Conservation (phyloP, 2,888 invertebrate genomes). For the Archips xylosteana region DNA sequence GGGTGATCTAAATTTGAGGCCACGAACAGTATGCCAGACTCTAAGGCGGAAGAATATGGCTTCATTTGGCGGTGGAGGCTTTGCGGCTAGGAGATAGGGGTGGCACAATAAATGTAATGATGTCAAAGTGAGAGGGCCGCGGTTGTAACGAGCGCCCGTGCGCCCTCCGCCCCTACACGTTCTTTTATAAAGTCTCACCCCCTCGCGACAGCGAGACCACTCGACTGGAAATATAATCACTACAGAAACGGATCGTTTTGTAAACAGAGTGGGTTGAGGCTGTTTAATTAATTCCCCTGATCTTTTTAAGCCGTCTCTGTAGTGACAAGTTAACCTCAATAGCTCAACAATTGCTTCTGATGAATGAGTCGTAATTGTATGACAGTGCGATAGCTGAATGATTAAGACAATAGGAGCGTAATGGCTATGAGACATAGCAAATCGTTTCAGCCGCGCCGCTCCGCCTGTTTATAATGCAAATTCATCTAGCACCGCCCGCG, state of each 20-base stretch:
- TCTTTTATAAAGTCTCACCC: conserved; percentile 72
- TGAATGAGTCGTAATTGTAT: conserved; percentile 34
- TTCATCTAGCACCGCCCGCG: conserved; percentile 54
- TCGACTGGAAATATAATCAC: conserved; percentile 80
- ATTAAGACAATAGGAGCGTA: conserved; percentile 39
- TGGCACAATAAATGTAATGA: conserved; percentile 73
- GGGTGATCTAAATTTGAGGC: conserved; percentile 42
- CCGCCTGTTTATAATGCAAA: conserved; percentile 71
- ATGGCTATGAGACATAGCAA: conserved; percentile 47
- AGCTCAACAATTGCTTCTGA: conserved; percentile 2
- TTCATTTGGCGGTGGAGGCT: conserved; percentile 55
- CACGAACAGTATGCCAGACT: conserved; percentile 29
- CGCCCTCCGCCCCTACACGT: conserved; percentile 57
- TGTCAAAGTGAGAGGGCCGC: conserved; percentile 69
- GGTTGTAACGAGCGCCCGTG: conserved; percentile 55
- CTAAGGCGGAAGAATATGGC: conserved; percentile 52
- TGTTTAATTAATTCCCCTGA: conserved; percentile 50
- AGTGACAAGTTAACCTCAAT: conserved; percentile 35
- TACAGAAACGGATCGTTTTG: conserved; percentile 70
- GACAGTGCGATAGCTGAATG: conserved; percentile 30
- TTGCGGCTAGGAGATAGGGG: conserved; percentile 62
- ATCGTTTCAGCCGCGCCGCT: conserved; percentile 43
- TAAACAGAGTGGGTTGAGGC: conserved; percentile 60
- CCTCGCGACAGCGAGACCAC: conserved; percentile 65
- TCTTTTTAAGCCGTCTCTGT: conserved; percentile 42